Conservation (phyloP, 2,888 invertebrate species). For the Aleiodes testaceus region DNA sequence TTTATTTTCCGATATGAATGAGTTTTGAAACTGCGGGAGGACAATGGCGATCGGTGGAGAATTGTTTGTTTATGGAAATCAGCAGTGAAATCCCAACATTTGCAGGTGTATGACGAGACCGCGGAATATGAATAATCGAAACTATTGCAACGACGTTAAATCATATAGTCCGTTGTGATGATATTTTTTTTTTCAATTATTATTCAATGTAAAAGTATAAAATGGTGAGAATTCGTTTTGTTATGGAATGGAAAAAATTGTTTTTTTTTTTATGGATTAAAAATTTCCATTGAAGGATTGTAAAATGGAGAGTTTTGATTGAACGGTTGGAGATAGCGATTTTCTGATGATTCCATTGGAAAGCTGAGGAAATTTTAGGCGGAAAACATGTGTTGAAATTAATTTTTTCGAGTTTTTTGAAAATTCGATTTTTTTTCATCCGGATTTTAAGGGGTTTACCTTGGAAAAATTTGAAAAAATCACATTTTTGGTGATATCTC, state of each 20-base stretch:
- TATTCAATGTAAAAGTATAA: too few relatives aligned
- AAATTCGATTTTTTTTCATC: too few relatives aligned
- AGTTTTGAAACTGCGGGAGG: constrained; percentile 23
- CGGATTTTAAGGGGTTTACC: too few relatives aligned
- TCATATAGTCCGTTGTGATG: background rate
- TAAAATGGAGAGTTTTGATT: too few relatives aligned
- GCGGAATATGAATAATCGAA: constrained; percentile 41
- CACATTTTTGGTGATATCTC: too few relatives aligned
- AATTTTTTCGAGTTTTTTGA: too few relatives aligned
- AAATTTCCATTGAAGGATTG: constrained; percentile 8
- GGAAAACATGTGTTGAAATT: too few relatives aligned
- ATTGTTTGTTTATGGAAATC: constrained; percentile 45
- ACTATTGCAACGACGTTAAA: constrained; percentile 18
- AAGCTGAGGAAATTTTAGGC: too few relatives aligned
- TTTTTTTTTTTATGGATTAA: constrained; percentile 8
- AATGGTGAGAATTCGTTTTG: background rate
- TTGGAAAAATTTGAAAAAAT: too few relatives aligned
- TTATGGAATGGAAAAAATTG: too few relatives aligned
- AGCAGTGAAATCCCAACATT: constrained; percentile 33
- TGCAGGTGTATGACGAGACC: constrained; percentile 31
- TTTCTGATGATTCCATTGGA: too few relatives aligned
- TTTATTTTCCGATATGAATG: constrained; percentile 16
- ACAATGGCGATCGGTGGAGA: constrained; percentile 31
- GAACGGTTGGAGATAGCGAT: too few relatives aligned
- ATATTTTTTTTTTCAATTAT: background rate